These are phyloP conservation scores for Elachura formosa DNA, from an alignment of 2,113 vertebrate species.

Conservation along the genomic window DNA sequence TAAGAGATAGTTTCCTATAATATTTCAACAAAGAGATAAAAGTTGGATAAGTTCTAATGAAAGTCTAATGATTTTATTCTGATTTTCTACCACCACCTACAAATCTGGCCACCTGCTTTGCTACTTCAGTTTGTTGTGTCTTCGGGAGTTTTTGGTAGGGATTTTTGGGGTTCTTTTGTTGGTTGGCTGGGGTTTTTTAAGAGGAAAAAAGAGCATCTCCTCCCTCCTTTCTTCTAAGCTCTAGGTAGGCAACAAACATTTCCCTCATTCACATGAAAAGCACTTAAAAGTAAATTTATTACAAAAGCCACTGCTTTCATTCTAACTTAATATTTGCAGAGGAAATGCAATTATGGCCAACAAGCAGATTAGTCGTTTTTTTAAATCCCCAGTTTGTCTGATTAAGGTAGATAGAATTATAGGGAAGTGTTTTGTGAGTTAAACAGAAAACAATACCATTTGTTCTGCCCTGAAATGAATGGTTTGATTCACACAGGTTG, in stretches of 20 bases:
- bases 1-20: neutral
- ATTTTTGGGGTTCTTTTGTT: neutral
- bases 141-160: too few relatives aligned
- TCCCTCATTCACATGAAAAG: neutral
- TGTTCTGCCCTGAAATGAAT: neutral
- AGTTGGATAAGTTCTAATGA: neutral
- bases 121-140: neutral
- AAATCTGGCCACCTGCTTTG: neutral
- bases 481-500: neutral
- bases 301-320: neutral
- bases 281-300: neutral
- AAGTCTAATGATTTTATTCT: neutral
- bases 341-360: neutral
- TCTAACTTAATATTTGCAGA: slow-evolving; percentile 3
- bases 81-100: neutral
- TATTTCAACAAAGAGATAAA: neutral
- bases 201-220: neutral
- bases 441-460: neutral
- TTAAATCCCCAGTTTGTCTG: neutral
- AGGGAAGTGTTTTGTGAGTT: neutral
- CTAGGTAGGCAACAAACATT: neutral
- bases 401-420: neutral
- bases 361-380: neutral
- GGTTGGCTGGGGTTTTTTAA: neutral
- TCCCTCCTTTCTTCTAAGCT: neutral